Base-by-base conservation (phyloP, 2,113 vertebrate species). In the Murina feae region DNA sequence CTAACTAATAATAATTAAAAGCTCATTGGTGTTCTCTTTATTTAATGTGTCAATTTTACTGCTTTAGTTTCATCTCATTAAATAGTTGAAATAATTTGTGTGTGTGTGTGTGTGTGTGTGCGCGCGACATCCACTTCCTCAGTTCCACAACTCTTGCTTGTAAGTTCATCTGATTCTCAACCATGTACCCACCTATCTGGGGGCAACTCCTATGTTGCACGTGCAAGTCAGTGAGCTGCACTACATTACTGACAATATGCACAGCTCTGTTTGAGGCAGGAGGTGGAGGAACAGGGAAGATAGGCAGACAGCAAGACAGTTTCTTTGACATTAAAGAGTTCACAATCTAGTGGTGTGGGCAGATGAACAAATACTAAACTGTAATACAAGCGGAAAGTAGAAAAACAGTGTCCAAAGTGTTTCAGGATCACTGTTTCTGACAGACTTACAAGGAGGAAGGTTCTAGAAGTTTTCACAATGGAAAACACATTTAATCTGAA, bases 51-150 rank as follows among this genome's bases (percentile, higher is more conserved):
- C 39, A 49, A 71, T 79, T 28, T 72, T 39, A 18, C 47, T 44
- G 4, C 42, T 85, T 84, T 53, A 90, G 51, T 88, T 88, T 90
- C 16, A 80, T 55, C 28, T 94, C 86, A 80, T 44, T 51, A 92
- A 65, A 68, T 25, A 90, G 47, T 58, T 85, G 2, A 89, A 84
- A 85, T 65, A 9, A 68, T 68, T 74, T 74, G n/a, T 75, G 21
- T 72, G 30, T 80, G 6, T 35, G 28, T 75, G 30, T 68, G 16
- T 68, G 20, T 69, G 14, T 72, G 30, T 69, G 25, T 79, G 8
- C 5, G 30, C 4, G 30, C 1, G 16, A 21, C 18, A 42, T 63
- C 47, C 25, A 28, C 42, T 58, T 87, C 49, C 39, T 90, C 20
- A 14, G 28, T 51, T 68, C 23, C 49, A 74, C 39, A 66, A 65